These are phyloP conservation scores for Fregetta grallaria DNA, from an alignment of 2,113 vertebrate species.

Conservation along the genomic window DNA sequence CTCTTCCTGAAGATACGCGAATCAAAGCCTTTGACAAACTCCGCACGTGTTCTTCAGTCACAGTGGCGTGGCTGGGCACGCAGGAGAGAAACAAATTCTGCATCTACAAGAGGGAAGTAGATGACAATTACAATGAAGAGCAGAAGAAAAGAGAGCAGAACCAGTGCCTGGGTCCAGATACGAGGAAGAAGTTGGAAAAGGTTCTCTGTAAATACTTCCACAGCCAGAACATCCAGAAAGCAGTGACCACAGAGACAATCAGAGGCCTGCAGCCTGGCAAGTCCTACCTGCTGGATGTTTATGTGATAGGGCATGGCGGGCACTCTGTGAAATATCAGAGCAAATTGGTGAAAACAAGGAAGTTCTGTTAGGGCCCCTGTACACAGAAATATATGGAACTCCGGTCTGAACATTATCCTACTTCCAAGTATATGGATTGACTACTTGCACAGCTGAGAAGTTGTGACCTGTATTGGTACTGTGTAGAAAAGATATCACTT, in stretches of 20 bases:
- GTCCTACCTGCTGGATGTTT: constrained; percentile 96
- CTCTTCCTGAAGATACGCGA: constrained; percentile 91
- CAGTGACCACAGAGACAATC: constrained; percentile 96
- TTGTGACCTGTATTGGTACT: constrained; percentile 81
- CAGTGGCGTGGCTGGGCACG: constrained; percentile 95
- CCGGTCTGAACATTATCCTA: constrained; percentile 73
- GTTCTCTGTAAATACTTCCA: constrained; percentile 98
- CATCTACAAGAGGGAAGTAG: constrained; percentile 92
- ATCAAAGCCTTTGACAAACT: constrained; percentile 98
- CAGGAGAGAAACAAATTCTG: constrained; percentile 98
- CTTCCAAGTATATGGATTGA: constrained; percentile 82
- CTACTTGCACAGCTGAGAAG: constrained; percentile 82
- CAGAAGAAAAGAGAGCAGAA: constrained; percentile 91
- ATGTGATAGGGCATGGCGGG: constrained; percentile 90
- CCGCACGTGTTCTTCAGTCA: constrained; percentile 91
- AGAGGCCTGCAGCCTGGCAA: constrained; percentile 88
- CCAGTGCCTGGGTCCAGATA: constrained; percentile 91
- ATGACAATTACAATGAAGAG: constrained; percentile 83
- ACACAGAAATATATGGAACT: constrained; percentile 78
- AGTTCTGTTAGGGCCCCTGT: constrained; percentile 85
- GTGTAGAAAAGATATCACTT: constrained; percentile 83
- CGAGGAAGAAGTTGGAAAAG: constrained; percentile 91
- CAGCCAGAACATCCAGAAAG: constrained; percentile 93
- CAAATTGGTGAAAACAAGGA: constrained; percentile 97
- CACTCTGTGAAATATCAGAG: constrained; percentile 97